A percentile compares a stretch with the other conserved stretches of the same genome.
phyloP scores from a whole-genome alignment of 2,113 vertebrate species.

The Epinephelus fuscoguttatus region DNA sequence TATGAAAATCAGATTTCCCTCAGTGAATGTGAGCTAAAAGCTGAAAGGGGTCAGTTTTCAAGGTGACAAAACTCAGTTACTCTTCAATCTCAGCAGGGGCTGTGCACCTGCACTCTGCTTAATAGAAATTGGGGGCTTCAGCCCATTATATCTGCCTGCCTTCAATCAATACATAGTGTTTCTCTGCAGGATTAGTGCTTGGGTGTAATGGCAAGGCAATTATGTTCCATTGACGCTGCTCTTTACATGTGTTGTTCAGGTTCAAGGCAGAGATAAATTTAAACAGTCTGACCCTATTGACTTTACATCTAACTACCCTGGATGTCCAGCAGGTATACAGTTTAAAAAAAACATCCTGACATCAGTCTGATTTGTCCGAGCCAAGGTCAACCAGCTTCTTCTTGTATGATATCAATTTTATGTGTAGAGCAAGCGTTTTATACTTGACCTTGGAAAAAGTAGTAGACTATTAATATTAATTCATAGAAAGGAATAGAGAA shows the following conservation, averaged over 20 bases:
- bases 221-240: constrained; percentile 10
- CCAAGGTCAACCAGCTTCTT: background rate
- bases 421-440: background rate
- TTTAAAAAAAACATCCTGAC: background rate
- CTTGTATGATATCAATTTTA: background rate
- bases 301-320: background rate
- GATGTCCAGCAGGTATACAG: background rate
- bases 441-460: too few relatives aligned
- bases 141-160: constrained; percentile 23
- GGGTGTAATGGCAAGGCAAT: constrained; percentile 14
- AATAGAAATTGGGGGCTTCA: constrained; percentile 32
- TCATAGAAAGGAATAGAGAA: too few relatives aligned
- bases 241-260: background rate
- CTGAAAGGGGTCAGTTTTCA: constrained; percentile 30
- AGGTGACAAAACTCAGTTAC: constrained; percentile 41
- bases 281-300: background rate
- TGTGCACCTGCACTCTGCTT: constrained; percentile 48
- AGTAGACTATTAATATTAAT: too few relatives aligned
- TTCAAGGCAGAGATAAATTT: background rate
- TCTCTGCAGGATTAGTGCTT: constrained; percentile 17
- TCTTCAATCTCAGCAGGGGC: constrained; percentile 40
- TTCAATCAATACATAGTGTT: constrained; percentile 43
- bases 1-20: constrained; percentile 44
- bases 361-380: background rate
- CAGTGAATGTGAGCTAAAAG: constrained; percentile 25